A percentile compares a stretch with the other conserved stretches of the same genome.
Evolutionary conservation across 2,888 invertebrate genomes (phyloP).

Genomic region (Cyclophora punctaria): DNA sequence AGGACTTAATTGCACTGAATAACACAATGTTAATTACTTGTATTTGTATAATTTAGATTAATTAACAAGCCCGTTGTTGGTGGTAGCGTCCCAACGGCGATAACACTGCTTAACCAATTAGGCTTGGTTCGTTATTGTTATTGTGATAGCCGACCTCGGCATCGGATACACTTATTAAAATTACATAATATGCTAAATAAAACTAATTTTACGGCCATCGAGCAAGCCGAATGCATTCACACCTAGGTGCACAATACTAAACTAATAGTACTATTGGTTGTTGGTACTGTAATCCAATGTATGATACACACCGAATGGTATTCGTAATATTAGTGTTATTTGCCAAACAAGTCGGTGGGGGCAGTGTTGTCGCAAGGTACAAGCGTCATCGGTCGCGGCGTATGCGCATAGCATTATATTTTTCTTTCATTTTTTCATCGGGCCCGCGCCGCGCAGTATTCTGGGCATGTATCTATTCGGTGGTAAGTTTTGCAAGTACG

Average conservation of each 20-base stretch:
- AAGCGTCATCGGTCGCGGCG: constrained; percentile 53
- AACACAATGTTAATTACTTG: constrained; percentile 51
- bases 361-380: constrained; percentile 62
- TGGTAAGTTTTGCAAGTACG: constrained; percentile 99
- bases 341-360: constrained; percentile 23
- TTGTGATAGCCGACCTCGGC: constrained; percentile 10
- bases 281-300: constrained; percentile 12
- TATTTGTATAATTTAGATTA: constrained; percentile 46
- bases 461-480: constrained; percentile 99
- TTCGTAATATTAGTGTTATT: constrained; percentile 42
- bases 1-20: constrained; percentile 59
- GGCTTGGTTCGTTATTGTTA: constrained; percentile 29
- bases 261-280: constrained; percentile 9
- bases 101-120: constrained; percentile 67
- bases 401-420: constrained; percentile 72
- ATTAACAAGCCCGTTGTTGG: constrained; percentile 56
- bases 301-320: constrained; percentile 5
- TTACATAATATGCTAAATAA: constrained; percentile 24
- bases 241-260: constrained; percentile 15
- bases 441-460: constrained; percentile 84
- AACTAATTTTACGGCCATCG: constrained; percentile 42
- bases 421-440: constrained; percentile 73
- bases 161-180: constrained; percentile 9
- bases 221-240: constrained; percentile 4
- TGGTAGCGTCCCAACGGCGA: constrained; percentile 57